Evolutionary conservation across 2,113 vertebrate species (phyloP).

Genomic region (Irena cyanogastra): DNA sequence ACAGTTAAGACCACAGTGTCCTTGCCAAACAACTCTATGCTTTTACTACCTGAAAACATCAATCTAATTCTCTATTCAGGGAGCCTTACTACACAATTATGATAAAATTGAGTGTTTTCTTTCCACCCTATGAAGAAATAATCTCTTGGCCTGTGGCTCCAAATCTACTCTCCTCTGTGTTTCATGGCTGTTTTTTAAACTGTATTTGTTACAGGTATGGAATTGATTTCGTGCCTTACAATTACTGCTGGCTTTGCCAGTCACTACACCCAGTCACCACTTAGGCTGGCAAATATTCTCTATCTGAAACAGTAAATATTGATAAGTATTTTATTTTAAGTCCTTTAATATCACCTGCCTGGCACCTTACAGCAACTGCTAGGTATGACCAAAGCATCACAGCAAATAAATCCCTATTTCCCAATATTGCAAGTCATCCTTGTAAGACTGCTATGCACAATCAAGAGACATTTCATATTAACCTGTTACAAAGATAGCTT

Average conservation of each 20-base stretch:
- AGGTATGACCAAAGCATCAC: background rate
- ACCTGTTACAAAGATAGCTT: background rate
- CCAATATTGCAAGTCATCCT: background rate
- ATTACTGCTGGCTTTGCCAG: background rate
- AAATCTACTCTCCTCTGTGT: background rate
- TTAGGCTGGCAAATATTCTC: background rate
- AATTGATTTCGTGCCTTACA: conserved; percentile 16
- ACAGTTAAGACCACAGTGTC: background rate
- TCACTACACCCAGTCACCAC: background rate
- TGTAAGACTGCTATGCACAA: background rate
- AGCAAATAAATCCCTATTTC: background rate
- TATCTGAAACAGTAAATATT: background rate
- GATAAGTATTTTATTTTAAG: background rate
- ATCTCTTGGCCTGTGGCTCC: background rate
- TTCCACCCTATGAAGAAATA: background rate
- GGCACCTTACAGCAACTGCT: background rate
- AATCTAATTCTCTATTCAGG: background rate
- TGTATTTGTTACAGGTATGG: background rate
- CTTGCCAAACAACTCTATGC: background rate
- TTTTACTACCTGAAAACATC: conserved; percentile 21
- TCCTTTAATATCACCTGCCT: background rate
- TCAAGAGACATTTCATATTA: background rate
- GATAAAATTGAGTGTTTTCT: background rate
- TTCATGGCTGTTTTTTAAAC: background rate
- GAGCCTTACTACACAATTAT: background rate